Conservation (phyloP, 1,140 invertebrate species). For the Metopolophium dirhodum region DNA sequence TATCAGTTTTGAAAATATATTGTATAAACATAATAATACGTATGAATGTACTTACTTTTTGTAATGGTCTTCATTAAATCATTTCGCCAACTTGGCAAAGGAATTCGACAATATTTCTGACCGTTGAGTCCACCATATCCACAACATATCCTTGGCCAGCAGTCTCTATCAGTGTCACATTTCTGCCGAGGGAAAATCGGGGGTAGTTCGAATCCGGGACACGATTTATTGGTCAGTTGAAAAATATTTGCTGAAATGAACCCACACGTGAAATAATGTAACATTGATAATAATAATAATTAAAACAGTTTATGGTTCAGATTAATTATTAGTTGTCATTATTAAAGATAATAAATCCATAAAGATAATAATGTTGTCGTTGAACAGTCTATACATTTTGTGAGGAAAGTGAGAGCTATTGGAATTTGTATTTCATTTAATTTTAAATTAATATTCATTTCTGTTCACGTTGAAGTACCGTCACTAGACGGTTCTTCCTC, state of each 20-base stretch:
- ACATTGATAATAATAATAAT: neutral
- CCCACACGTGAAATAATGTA: neutral
- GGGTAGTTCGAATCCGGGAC: slow-evolving; percentile 69
- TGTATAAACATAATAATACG: neutral
- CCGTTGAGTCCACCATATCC: neutral
- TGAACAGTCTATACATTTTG: neutral
- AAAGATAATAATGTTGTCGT: neutral
- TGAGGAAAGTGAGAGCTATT: neutral
- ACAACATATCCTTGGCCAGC: slow-evolving; percentile 75
- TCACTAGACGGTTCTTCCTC: neutral
- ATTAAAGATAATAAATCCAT: neutral
- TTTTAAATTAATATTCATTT: neutral
- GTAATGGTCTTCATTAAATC: slow-evolving; percentile 23
- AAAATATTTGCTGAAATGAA: slow-evolving; percentile 33
- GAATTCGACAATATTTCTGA: slow-evolving; percentile 71
- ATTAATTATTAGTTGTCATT: neutral
- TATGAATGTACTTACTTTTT: slow-evolving; percentile 31
- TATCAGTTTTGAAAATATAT: neutral
- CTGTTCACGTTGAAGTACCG: neutral
- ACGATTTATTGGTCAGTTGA: slow-evolving; percentile 60
- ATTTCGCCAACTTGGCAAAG: slow-evolving; percentile 68
- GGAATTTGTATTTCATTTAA: neutral
- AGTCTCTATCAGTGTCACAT: slow-evolving; percentile 72
- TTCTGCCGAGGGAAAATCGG: slow-evolving; percentile 72
- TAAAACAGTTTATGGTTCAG: neutral